A percentile compares a stretch with the other conserved stretches of the same genome.
Evolutionary conservation across 2,888 invertebrate genomes (phyloP).

Genomic region (Dioctria rufipes): DNA sequence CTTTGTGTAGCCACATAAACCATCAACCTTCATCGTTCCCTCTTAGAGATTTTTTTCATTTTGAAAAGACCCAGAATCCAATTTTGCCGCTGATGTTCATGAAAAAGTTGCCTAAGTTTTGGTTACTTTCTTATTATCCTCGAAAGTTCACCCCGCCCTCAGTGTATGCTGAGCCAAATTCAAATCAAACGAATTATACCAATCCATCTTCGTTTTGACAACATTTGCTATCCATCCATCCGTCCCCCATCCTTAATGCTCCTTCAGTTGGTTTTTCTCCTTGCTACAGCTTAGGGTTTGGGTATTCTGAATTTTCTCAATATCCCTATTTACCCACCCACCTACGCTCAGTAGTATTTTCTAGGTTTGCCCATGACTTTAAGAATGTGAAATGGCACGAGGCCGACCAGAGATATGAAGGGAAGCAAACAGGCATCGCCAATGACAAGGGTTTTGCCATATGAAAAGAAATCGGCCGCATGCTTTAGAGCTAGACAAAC

Average conservation of each 20-base stretch:
- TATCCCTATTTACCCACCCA: slow-evolving; percentile 24
- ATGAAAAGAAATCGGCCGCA: slow-evolving; percentile 49
- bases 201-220: slow-evolving; percentile 59
- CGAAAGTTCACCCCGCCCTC: slow-evolving; percentile 27
- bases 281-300: background rate
- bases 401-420: background rate
- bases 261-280: background rate
- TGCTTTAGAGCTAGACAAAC: slow-evolving; percentile 35
- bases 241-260: background rate
- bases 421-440: slow-evolving; percentile 17
- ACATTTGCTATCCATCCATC: slow-evolving; percentile 35
- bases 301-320: slow-evolving; percentile 31
- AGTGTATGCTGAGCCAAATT: slow-evolving; percentile 42
- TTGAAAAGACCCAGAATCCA: slow-evolving; percentile 46
- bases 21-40: slow-evolving; percentile 2
- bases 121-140: slow-evolving; percentile 41
- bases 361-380: background rate
- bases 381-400: slow-evolving; percentile 10
- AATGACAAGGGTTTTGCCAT: slow-evolving; percentile 36
- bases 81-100: slow-evolving; percentile 44
- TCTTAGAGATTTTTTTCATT: background rate
- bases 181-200: slow-evolving; percentile 61
- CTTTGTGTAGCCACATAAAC: slow-evolving; percentile 56
- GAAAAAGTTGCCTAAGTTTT: slow-evolving; percentile 48
- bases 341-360: slow-evolving; percentile 14